Percentiles rank a stretch among this genome's conserved stretches.
Evolutionary conservation across 2,888 invertebrate genomes (phyloP).

Genomic region (Drosophila acutilabella): DNA sequence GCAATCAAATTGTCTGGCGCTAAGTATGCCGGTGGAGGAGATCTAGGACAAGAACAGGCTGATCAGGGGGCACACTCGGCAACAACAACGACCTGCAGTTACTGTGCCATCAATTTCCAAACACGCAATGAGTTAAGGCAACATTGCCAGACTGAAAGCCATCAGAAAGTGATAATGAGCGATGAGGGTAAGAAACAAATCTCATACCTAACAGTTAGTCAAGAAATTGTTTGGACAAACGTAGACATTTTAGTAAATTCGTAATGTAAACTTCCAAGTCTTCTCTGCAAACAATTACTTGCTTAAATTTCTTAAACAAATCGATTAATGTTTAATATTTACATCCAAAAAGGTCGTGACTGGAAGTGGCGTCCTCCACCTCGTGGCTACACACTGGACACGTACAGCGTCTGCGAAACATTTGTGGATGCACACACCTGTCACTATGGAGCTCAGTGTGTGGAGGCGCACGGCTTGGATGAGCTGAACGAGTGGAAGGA

Average conservation of each 20-base stretch:
- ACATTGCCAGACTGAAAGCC: conserved; percentile 88
- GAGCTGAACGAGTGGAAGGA: conserved; percentile 91
- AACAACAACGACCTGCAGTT: conserved; percentile 85
- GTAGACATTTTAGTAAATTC: background rate
- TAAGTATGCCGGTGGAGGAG: conserved; percentile 56
- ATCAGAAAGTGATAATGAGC: conserved; percentile 89
- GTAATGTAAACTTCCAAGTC: background rate
- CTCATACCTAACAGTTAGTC: background rate
- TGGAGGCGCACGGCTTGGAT: conserved; percentile 90
- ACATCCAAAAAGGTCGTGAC: conserved; percentile 85
- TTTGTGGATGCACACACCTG: conserved; percentile 87
- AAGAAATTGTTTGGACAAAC: background rate
- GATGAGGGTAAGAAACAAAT: conserved; percentile 86
- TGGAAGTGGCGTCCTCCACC: conserved; percentile 90
- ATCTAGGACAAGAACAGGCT: conserved; percentile 33
- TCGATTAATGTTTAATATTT: background rate
- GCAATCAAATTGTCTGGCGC: conserved; percentile 80
- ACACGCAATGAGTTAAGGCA: conserved; percentile 86
- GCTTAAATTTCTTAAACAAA: too few relatives aligned
- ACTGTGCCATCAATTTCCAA: conserved; percentile 87
- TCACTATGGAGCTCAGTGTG: conserved; percentile 90
- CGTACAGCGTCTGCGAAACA: conserved; percentile 88
- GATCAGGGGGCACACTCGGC: conserved; percentile 43
- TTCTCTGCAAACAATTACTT: background rate
- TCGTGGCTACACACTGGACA: conserved; percentile 88